Evolutionary conservation across 35 echinoderm and acorn worm genomes (phyloP).

Genomic region (Holothuria glaberrima): DNA sequence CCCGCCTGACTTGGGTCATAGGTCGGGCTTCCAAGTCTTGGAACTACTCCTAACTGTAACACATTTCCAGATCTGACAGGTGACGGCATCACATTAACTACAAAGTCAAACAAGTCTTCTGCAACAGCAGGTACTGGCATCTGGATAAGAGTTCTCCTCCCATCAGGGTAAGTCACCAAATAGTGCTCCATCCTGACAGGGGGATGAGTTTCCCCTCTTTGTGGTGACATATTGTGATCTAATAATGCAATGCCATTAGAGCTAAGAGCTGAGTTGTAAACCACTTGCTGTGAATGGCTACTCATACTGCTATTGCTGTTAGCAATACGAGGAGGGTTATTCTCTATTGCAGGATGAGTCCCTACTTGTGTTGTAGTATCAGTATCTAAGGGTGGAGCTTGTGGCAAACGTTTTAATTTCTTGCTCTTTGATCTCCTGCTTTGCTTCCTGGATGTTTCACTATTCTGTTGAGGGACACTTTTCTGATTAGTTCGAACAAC

Average conservation of each 20-base stretch:
- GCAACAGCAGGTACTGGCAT: conserved; percentile 12
- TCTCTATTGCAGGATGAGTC: too few species aligned
- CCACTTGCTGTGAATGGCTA: too few species aligned
- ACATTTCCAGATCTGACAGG: background rate
- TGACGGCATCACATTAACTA: conserved; percentile 30
- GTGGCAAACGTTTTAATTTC: background rate
- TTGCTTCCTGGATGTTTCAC: background rate
- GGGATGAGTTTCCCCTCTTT: background rate
- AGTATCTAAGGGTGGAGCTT: too few species aligned
- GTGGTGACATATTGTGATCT: too few species aligned
- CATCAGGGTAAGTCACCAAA: conserved; percentile 41
- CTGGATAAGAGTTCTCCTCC: conserved; percentile 33
- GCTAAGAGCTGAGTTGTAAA: too few species aligned
- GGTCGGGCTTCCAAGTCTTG: background rate
- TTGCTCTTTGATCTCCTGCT: conserved; percentile 18
- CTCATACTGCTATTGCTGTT: too few species aligned
- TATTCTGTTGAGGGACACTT: background rate
- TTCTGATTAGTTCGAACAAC: background rate
- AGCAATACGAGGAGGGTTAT: too few species aligned
- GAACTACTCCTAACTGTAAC: conserved; percentile 28
- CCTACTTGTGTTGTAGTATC: too few species aligned
- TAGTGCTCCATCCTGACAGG: conserved; percentile 20
- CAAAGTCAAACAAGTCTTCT: conserved; percentile 41
- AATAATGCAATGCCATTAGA: too few species aligned
- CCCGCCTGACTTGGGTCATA: too few species aligned